phyloP scores from a whole-genome alignment of 2,888 invertebrate genomes.

The Thalpophila matura region DNA sequence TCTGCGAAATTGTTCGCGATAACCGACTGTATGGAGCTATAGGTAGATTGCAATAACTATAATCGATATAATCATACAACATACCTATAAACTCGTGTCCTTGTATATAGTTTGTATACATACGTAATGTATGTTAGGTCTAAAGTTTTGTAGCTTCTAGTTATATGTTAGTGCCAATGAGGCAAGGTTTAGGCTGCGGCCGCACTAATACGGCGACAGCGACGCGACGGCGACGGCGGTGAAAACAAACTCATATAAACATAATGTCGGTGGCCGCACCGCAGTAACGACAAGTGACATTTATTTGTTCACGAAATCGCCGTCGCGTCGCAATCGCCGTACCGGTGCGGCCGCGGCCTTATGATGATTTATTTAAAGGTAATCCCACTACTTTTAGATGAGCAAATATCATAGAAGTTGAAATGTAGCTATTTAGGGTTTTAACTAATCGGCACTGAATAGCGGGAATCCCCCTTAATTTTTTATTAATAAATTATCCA shows the following conservation, averaged over 20 bases:
- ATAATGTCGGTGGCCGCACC: too few species aligned
- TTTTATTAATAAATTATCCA: conserved; percentile 28
- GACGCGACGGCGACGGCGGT: too few species aligned
- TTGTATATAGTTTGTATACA: conserved; percentile 58
- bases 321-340: too few species aligned
- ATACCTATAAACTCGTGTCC: conserved; percentile 40
- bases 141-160: conserved; percentile 59
- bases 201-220: too few species aligned
- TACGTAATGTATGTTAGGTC: conserved; percentile 56
- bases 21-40: conserved; percentile 30
- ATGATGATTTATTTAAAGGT: conserved; percentile 41
- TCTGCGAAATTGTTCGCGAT: neutral
- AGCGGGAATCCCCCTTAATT: conserved; percentile 9
- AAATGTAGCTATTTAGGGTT: conserved; percentile 32
- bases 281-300: too few species aligned
- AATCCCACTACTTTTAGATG: conserved; percentile 18
- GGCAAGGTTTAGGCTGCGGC: conserved; percentile 57
- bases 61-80: too few species aligned
- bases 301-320: too few species aligned
- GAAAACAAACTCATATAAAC: too few species aligned
- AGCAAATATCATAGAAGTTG: conserved; percentile 51
- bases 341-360: too few species aligned
- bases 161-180: conserved; percentile 55
- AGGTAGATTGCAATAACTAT: conserved; percentile 12
- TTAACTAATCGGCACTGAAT: conserved; percentile 37